Evolutionary conservation across 2,113 vertebrate genomes (phyloP).

Genomic region (Centrocercus urophasianus): DNA sequence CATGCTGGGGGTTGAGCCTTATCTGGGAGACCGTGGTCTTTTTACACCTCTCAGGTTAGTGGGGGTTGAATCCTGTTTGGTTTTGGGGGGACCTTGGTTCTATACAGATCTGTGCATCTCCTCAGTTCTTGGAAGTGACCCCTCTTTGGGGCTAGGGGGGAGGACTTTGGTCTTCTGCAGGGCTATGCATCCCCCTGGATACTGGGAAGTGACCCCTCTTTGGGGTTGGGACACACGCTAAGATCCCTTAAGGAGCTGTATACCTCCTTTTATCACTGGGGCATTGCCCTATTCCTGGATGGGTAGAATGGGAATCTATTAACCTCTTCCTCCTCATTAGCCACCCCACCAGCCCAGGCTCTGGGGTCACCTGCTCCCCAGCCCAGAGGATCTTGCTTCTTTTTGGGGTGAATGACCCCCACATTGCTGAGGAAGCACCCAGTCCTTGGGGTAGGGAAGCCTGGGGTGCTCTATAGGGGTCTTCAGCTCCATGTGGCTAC

Average conservation of each 20-base stretch:
- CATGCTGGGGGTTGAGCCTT: neutral
- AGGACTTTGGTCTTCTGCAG: neutral
- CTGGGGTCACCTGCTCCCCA: neutral
- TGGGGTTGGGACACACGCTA: neutral
- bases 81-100: neutral
- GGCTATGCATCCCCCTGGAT: neutral
- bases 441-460: neutral
- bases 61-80: neutral
- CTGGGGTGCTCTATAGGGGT: neutral
- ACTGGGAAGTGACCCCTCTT: neutral
- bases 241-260: neutral
- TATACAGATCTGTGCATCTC: neutral
- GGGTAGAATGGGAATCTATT: rapidly evolving
- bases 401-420: neutral
- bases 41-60: neutral
- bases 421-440: no score
- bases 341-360: rapidly evolving
- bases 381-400: neutral
- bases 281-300: neutral
- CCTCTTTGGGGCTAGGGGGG: neutral
- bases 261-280: neutral
- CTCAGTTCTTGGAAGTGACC: neutral
- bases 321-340: neutral
- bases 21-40: neutral
- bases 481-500: neutral